Base-by-base conservation (phyloP, 2,888 invertebrate genomes). In the Pelosia muscerda region DNA sequence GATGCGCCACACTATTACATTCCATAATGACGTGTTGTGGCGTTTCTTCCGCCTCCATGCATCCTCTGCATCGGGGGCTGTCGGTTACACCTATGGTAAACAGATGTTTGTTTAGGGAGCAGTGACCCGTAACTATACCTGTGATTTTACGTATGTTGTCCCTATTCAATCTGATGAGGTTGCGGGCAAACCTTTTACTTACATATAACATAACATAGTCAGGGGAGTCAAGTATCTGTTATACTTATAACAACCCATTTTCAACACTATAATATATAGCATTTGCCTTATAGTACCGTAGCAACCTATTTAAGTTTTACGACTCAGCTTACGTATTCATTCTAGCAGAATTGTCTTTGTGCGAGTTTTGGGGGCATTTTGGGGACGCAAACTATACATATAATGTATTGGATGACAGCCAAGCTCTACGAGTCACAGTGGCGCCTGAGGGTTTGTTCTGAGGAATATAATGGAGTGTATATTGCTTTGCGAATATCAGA, bases 321-420 rank as follows among this genome's bases (percentile, higher is more conserved):
- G 71, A 72, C 60, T 69, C 63, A 65, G 69, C 73, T 68, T 65
- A 72, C 66, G 69, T 77, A 79, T 81, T 75, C 73, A 73, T 79
- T 76, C 61, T 10, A 56, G 53, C 23, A 53, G 68, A 55, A 49
- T 59, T 34, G 54, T 54, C 53, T 63, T 53, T 60, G 60, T 66
- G 71, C 58, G 66, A 72, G 65, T 63, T 75, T 76, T 71, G 73
- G 61, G 68, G 72, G 70, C 63, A 71, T 77, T 76, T 71, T 62
- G 42, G n/a, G 64, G 68, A 65, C 54, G 54, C 31, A 31, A 66
- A 76, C 74, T 71, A 70, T 69, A n/a, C n/a, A n/a, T n/a, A 75
- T 71, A 71, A 28, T 31, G 28, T 69, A 58, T 81, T 86, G 86
- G 85, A 79, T 28, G 58, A 26, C 56, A 31, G 84, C 86, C 86